Evolutionary conservation across 2,113 vertebrate species (phyloP).

Genomic region (Strigops habroptila): DNA sequence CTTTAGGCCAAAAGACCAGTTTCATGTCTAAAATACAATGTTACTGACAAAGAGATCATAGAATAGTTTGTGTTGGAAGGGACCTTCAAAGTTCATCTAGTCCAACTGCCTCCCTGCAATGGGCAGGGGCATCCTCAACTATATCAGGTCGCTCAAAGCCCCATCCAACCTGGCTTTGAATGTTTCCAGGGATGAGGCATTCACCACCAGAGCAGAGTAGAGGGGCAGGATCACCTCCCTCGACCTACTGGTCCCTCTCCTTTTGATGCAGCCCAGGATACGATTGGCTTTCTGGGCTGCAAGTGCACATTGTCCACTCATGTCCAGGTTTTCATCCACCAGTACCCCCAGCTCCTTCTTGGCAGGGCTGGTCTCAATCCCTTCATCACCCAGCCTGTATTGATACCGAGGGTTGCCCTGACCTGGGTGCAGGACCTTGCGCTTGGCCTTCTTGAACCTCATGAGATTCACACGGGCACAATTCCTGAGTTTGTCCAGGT

Average conservation of each 20-base stretch:
- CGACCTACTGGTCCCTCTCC: not conserved
- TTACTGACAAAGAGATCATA: not conserved
- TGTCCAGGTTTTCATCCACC: not conserved
- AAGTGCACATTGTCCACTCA: not conserved
- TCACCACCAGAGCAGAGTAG: not conserved
- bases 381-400: not conserved
- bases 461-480: not conserved
- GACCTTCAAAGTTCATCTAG: not conserved
- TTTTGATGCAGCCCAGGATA: not conserved
- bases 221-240: not conserved
- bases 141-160: not conserved
- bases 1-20: not conserved
- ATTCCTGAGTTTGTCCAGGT: not conserved
- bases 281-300: not conserved
- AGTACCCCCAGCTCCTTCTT: not conserved
- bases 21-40: not conserved
- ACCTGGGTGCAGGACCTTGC: not conserved
- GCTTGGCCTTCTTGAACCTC: not conserved
- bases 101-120: not conserved
- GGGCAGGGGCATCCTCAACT: not conserved
- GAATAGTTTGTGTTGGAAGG: not conserved
- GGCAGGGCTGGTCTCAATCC: not conserved
- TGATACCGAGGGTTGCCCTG: not conserved
- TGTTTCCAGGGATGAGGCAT: not conserved
- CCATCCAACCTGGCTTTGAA: not conserved